Conservation (phyloP, 2,113 vertebrate species). For the Scolopax mira region DNA sequence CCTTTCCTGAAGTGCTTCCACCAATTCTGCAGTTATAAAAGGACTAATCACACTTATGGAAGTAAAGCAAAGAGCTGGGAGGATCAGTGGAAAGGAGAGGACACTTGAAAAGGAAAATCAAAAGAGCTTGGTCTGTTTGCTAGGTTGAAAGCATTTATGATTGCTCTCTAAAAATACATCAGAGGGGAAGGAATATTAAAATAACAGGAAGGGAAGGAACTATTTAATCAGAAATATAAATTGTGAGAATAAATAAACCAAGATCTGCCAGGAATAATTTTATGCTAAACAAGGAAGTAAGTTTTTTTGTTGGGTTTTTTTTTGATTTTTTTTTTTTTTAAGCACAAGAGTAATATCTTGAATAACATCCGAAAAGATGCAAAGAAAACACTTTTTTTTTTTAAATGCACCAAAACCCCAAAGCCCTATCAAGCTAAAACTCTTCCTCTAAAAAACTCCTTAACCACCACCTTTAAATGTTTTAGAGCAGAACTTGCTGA, state of each 20-base stretch:
- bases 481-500: background rate
- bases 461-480: background rate
- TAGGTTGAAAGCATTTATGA: background rate
- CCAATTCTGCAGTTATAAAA: background rate
- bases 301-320: background rate
- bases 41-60: background rate
- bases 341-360: background rate
- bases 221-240: constrained; percentile 41
- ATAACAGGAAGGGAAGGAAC: constrained; percentile 37
- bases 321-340: background rate
- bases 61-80: background rate
- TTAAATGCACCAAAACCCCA: background rate
- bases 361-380: background rate
- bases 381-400: background rate
- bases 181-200: constrained; percentile 34
- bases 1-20: background rate
- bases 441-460: background rate
- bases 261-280: constrained; percentile 27
- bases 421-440: background rate
- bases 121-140: background rate
- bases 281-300: background rate
- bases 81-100: background rate
- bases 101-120: background rate
- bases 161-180: constrained; percentile 53
- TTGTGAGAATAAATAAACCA: constrained; percentile 26